These are phyloP conservation scores for Lytechinus variegatus DNA, from an alignment of 35 echinoderm and acorn worm genomes.

Conservation along the genomic window DNA sequence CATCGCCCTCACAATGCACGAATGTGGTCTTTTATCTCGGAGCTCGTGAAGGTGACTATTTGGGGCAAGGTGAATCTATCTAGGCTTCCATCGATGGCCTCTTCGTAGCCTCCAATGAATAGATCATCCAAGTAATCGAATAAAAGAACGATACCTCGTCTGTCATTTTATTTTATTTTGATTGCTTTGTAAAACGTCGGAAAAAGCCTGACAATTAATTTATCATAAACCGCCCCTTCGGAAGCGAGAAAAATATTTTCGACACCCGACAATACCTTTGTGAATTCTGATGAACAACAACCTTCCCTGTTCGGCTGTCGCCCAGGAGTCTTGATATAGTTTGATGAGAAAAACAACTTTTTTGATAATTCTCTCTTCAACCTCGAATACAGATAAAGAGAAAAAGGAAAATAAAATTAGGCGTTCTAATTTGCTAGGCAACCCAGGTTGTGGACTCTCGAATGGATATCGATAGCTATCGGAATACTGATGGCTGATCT, in stretches of 20 bases:
- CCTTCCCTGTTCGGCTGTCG: background rate
- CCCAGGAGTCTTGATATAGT: background rate
- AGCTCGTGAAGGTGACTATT: background rate
- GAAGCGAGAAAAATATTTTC: slow-evolving; percentile 16
- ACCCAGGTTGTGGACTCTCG: background rate
- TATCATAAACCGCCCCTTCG: background rate
- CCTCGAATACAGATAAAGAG: background rate
- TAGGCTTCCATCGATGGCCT: background rate
- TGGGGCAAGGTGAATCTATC: slow-evolving; percentile 1
- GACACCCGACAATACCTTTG: background rate
- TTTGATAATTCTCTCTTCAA: background rate
- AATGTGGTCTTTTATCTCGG: slow-evolving; percentile 34
- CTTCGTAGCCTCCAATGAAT: background rate
- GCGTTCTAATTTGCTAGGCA: slow-evolving; percentile 23
- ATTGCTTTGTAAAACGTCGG: background rate
- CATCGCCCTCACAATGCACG: background rate
- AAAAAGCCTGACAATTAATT: slow-evolving; percentile 15
- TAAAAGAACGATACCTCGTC: background rate
- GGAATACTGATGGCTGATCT: background rate
- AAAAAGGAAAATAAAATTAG: background rate
- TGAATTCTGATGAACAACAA: background rate
- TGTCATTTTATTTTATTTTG: slow-evolving; percentile 22
- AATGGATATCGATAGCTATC: background rate
- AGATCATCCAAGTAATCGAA: background rate
- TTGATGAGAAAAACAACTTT: background rate